Base-by-base conservation (phyloP, 2,888 invertebrate species). In the Endomychus coccineus region DNA sequence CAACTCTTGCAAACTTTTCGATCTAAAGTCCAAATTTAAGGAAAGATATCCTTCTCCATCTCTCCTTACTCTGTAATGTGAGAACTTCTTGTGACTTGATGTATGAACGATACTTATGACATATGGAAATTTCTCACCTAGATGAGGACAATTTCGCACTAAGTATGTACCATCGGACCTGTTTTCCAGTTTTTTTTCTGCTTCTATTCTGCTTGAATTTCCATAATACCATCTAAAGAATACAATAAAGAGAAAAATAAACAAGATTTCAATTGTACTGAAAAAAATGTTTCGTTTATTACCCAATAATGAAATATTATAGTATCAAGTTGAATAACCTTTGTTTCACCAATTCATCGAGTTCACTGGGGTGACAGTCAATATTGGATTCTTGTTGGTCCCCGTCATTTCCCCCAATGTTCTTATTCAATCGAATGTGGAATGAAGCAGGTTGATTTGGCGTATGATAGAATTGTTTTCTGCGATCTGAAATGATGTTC, bases 211-310 rank as follows among this genome's bases (percentile, higher is more conserved):
- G 2, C 29, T 23, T 9, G 30, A 30, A 2, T 9, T 17, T 17
- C 36, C 36, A 24, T 16, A 36, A 16, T 36, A 36, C 36, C 36
- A 36, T n/a, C 36, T 36, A 22, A 22, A 35, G 28, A 25, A 13
- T 19, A n/a, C 6, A 19, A 7, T 19, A 7, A n/a, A 19, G n/a
- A 7, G n/a, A 19, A 19, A 19, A 19, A 19, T n/a, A n/a, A n/a
- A n/a, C n/a, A n/a, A n/a, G n/a, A n/a, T n/a, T n/a, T n/a, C n/a
- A n/a, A n/a, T n/a, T n/a, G n/a, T n/a, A n/a, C n/a, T n/a, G n/a
- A n/a, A n/a, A n/a, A n/a, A n/a, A n/a, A n/a, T n/a, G n/a, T n/a
- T n/a, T n/a, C n/a, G n/a, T n/a, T n/a, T n/a, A n/a, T n/a, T n/a
- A n/a, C n/a, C n/a, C n/a, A n/a, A n/a, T n/a, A n/a, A n/a, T n/a